Percentiles rank a stretch among this genome's conserved stretches.
Evolutionary conservation across 2,113 vertebrate genomes (phyloP).

Genomic region (Philantomba maxwellii): DNA sequence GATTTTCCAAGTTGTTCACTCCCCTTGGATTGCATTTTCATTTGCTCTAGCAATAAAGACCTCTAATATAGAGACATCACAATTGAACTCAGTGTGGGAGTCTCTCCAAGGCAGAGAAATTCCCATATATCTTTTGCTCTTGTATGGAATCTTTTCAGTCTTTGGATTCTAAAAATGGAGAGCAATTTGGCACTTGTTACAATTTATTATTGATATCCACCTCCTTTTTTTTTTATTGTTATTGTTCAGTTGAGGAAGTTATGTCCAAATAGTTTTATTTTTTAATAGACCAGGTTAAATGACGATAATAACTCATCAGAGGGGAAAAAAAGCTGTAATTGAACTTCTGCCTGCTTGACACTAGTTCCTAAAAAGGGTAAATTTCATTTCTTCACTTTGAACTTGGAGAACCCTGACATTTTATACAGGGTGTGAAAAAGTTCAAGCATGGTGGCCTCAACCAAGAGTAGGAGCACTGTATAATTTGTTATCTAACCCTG

Average conservation of each 20-base stretch:
- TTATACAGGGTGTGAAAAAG: neutral
- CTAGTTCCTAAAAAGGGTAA: neutral
- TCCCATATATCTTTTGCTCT: constrained; percentile 35
- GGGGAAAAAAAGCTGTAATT: neutral
- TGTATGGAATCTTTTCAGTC: neutral
- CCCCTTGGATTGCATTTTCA: constrained; percentile 61
- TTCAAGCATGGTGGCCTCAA: neutral
- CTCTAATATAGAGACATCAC: constrained; percentile 32
- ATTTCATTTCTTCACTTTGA: constrained; percentile 2
- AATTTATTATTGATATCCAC: constrained; percentile 39
- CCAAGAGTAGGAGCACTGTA: neutral
- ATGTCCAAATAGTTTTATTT: neutral
- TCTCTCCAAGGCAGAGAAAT: constrained; percentile 4
- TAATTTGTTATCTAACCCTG: neutral
- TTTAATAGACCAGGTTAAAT: neutral
- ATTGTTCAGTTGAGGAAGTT: neutral
- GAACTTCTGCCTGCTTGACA: neutral
- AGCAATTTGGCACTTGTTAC: neutral
- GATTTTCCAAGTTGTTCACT: constrained; percentile 64
- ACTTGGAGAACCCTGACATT: neutral
- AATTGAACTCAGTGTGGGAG: constrained; percentile 43
- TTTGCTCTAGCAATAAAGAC: constrained; percentile 60
- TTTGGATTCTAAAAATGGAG: constrained; percentile 10
- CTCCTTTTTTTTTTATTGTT: neutral
- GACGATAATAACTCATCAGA: neutral